phyloP scores from a whole-genome alignment of 2,888 invertebrate genomes.

The Rhodophaea formosa region DNA sequence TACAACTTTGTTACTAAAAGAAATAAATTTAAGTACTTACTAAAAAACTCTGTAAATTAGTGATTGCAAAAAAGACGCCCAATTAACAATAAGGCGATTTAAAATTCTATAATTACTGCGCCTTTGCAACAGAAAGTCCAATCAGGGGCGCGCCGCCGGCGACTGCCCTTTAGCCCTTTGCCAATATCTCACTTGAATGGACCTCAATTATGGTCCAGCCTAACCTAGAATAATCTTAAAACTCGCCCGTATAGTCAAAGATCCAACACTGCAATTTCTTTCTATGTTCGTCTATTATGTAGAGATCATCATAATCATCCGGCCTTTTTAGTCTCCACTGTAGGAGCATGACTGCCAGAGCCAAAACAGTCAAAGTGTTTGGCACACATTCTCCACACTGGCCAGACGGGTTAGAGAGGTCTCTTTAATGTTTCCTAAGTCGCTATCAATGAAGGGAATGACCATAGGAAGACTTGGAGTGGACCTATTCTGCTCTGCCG shows the following conservation, averaged over 20 bases:
- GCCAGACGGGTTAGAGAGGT: too few relatives aligned
- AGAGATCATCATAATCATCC: too few relatives aligned
- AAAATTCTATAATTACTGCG: constrained; percentile 14
- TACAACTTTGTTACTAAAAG: too few relatives aligned
- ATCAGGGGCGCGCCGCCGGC: constrained; percentile 43
- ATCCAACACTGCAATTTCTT: not conserved
- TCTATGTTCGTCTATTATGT: constrained; percentile 20
- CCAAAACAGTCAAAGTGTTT: too few relatives aligned
- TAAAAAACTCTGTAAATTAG: too few relatives aligned
- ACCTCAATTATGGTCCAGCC: constrained; percentile 61
- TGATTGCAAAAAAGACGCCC: not conserved
- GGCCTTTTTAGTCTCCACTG: too few relatives aligned
- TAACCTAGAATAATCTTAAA: constrained; percentile 56
- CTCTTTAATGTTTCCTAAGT: too few relatives aligned
- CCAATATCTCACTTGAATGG: constrained; percentile 67
- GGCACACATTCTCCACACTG: too few relatives aligned
- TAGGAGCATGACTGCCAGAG: too few relatives aligned
- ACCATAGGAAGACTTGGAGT: too few relatives aligned
- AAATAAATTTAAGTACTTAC: too few relatives aligned
- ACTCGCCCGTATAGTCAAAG: constrained; percentile 21
- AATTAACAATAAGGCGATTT: constrained; percentile 7
- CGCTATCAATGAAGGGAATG: not conserved
- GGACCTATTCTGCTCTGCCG: too few relatives aligned
- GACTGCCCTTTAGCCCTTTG: constrained; percentile 45
- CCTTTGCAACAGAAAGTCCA: constrained; percentile 35